Base-by-base conservation (phyloP, 2,888 invertebrate species). In the Diogma glabrata region DNA sequence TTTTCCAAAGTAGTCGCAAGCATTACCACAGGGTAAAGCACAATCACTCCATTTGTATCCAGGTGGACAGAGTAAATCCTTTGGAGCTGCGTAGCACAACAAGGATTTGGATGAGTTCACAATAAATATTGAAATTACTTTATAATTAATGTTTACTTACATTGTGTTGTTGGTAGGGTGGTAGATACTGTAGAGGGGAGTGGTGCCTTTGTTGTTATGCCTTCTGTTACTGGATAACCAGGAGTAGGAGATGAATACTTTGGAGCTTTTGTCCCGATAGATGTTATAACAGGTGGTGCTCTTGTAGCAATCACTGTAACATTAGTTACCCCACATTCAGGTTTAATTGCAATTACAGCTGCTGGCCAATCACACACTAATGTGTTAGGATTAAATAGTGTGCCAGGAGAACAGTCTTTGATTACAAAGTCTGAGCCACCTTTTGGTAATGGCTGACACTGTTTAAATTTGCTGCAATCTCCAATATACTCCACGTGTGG, bases 381-480 rank as follows among this genome's bases (percentile, higher is more conserved):
- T 1, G 63, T 61, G 2, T 57, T 55, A 0, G 81, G 78, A 67
- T 84, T 80, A 67, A 77, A 85, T 68, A 79, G 61, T 59, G 77
- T 78, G 14, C 71, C 71, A 0, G 69, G 63, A 0, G 74, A 76
- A 58, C 85, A 85, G 5, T 68, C 65, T 67, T 82, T 81, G 56
- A 77, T 72, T 6, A 82, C 78, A 19, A 75, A 67, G 51, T 72
- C 66, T 48, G 69, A 67, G 1, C 67, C 70, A n/a, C 62, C 63
- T 1, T 65, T 61, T 24, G 64, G 60, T 14, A 7, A 8, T 0
- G 77, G 77, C 0, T 71, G 69, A 54, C 87, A 87, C 52, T 86
- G 82, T 62, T 81, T 77, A 69, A 84, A 88, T 61, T 77, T 71
- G 57, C 73, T 71, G 61, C 87, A 88, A 65, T 86, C 78, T 1